A percentile compares a stretch with the other conserved stretches of the same genome.
Conservation (phyloP, 92 coral and sea anemone species). For the Actinostola sp. region DNA sequence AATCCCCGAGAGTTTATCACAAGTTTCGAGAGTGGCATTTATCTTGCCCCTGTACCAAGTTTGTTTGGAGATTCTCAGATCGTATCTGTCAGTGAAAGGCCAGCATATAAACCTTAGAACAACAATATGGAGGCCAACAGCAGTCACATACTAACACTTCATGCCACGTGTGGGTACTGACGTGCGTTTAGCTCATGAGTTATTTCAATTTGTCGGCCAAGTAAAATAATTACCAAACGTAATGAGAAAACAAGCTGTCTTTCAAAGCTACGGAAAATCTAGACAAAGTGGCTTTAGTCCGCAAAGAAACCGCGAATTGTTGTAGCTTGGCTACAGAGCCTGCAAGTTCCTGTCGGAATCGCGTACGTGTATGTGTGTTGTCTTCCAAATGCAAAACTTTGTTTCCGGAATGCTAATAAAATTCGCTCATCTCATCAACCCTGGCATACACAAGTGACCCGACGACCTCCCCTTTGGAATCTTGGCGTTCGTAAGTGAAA, state of each 20-base stretch:
- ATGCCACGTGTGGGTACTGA: slow-evolving; percentile 39
- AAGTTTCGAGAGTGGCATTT: background rate
- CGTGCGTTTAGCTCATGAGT: slow-evolving; percentile 5
- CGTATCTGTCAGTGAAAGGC: slow-evolving; percentile 25
- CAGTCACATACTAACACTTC: slow-evolving; percentile 17
- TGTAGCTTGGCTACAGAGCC: background rate
- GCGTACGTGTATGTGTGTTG: slow-evolving; percentile 22
- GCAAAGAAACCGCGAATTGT: slow-evolving; percentile 37
- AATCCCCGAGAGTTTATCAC: background rate
- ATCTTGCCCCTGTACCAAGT: background rate
- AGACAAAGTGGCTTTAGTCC: slow-evolving; percentile 7
- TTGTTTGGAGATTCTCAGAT: background rate
- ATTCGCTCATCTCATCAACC: slow-evolving; percentile 49
- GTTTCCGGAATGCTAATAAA: slow-evolving; percentile 90
- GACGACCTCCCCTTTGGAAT: slow-evolving; percentile 77
- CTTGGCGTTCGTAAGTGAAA: slow-evolving; percentile 62
- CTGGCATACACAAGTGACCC: slow-evolving; percentile 81
- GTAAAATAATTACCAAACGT: slow-evolving; percentile 35
- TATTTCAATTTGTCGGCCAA: slow-evolving; percentile 34
- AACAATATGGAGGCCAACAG: slow-evolving; percentile 16
- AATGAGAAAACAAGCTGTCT: slow-evolving; percentile 32
- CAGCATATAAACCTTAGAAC: slow-evolving; percentile 26
- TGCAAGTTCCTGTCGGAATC: slow-evolving; percentile 58
- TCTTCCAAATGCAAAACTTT: slow-evolving; percentile 27
- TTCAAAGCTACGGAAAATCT: slow-evolving; percentile 31